Conservation (phyloP, 2,797 vertebrate genomes). For the Lerista edwardsae region DNA sequence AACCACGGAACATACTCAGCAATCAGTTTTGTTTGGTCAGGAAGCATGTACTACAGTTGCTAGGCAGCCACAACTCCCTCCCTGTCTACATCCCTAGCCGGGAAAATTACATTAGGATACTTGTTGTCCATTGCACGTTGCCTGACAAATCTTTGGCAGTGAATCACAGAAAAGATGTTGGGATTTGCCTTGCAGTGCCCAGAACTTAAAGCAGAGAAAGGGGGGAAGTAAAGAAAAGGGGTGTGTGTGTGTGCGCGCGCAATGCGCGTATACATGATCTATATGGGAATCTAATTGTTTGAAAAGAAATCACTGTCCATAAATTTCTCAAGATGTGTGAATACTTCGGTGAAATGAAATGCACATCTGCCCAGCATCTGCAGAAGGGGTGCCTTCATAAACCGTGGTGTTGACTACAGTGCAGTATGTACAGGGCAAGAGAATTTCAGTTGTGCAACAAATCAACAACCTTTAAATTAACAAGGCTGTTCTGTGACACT, state of each 20-base stretch:
- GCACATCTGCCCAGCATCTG: constrained; percentile 34
- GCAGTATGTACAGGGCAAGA: neutral
- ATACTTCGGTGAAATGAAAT: neutral
- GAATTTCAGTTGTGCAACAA: neutral
- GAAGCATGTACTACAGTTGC: neutral
- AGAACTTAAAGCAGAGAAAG: no score
- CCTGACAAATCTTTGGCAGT: neutral
- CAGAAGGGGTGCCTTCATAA: constrained; percentile 4
- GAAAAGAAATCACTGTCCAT: constrained; percentile 3
- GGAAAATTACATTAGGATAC: neutral
- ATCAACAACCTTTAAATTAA: constrained; percentile 14
- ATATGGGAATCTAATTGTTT: neutral
- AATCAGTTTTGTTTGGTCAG: neutral
- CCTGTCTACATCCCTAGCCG: neutral
- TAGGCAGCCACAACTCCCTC: neutral
- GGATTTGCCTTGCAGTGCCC: neutral
- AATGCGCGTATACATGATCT: neutral
- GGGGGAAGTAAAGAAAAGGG: neutral
- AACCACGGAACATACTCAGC: neutral
- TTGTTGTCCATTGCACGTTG: neutral
- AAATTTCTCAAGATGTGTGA: constrained; percentile 5
- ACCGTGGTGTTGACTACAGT: neutral
- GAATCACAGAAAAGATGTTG: neutral
- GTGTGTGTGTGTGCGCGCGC: no score
- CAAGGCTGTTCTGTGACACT: neutral